A percentile compares a stretch with the other conserved stretches of the same genome.
These are phyloP conservation scores for Heliothis subflexa DNA, from an alignment of 1,140 invertebrate genomes.

Conservation along the genomic window DNA sequence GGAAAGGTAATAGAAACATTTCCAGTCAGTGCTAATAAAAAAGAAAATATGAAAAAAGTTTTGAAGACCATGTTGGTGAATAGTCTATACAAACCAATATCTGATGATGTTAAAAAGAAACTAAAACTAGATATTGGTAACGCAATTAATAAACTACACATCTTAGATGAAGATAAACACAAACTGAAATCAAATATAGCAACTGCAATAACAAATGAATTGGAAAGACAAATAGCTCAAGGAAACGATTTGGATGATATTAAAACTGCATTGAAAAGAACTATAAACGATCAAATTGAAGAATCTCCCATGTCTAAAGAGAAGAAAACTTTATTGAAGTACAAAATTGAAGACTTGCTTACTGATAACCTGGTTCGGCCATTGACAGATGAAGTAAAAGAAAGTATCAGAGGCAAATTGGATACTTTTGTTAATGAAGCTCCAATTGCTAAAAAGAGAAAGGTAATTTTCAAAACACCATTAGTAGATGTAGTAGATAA, in stretches of 20 bases:
- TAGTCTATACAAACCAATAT: neutral
- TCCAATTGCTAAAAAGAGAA: neutral
- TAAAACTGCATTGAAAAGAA: too few relatives aligned
- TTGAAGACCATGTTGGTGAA: neutral
- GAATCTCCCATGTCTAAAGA: too few relatives aligned
- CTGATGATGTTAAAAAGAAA: neutral
- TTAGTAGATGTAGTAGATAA: neutral
- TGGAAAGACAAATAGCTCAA: neutral
- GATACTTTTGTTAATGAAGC: neutral
- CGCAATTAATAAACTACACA: neutral
- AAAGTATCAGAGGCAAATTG: neutral
- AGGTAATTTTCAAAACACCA: neutral
- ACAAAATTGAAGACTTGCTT: too few relatives aligned
- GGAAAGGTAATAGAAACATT: too few relatives aligned
- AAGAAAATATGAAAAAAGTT: neutral
- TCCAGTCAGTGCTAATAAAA: neutral
- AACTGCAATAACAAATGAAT: too few relatives aligned
- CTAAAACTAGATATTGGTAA: neutral
- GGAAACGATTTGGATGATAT: neutral
- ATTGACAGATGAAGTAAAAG: neutral
- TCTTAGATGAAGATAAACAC: neutral
- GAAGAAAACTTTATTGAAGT: too few relatives aligned
- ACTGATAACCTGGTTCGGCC: neutral
- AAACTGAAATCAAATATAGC: neutral
- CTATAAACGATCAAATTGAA: too few relatives aligned